These are phyloP conservation scores for Papilio machaon DNA, from an alignment of 1,140 invertebrate genomes.

Conservation along the genomic window DNA sequence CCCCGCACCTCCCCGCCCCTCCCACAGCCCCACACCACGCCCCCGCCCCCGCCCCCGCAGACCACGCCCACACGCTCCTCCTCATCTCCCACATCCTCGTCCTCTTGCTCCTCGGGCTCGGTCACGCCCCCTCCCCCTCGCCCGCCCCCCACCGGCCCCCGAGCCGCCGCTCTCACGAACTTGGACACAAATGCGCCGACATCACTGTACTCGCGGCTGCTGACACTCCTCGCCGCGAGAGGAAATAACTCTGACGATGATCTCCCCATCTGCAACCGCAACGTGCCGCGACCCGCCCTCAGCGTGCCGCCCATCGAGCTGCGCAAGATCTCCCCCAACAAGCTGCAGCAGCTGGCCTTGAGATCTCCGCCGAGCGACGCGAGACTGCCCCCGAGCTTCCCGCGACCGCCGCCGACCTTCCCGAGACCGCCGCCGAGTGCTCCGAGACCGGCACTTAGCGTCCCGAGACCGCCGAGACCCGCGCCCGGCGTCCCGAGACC, in stretches of 20 bases:
- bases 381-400: not conserved
- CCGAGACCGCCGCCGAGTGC: not conserved
- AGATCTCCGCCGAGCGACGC: not conserved
- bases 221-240: not conserved
- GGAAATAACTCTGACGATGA: not conserved
- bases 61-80: too few species aligned
- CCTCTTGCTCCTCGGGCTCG: too few species aligned
- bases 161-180: not conserved
- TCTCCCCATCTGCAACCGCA: not conserved
- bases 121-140: too few species aligned
- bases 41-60: not conserved
- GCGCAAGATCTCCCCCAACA: not conserved
- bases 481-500: not conserved
- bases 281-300: not conserved
- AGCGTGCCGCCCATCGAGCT: not conserved
- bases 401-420: not conserved
- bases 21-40: not conserved
- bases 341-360: not conserved
- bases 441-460: not conserved
- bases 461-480: not conserved
- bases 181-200: constrained; percentile 25
- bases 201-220: constrained; percentile 22
- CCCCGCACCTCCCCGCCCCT: not conserved
- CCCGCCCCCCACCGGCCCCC: not conserved
- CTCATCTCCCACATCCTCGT: not conserved